Base-by-base conservation (phyloP, 2,797 vertebrate species). In the Oophaga sylvatica region DNA sequence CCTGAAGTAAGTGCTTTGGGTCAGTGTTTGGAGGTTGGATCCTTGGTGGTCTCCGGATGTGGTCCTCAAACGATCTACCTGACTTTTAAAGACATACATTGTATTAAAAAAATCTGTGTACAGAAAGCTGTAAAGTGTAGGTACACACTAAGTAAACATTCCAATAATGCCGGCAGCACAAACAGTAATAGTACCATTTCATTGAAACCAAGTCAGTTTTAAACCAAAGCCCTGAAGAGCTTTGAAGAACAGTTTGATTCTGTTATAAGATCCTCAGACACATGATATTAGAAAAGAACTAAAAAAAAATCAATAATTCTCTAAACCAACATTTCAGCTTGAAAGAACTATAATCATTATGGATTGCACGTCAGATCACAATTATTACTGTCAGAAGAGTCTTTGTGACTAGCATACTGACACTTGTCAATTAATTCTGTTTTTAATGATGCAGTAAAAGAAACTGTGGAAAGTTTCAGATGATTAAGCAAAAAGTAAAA, bases 221-320 rank as follows among this genome's bases (percentile, higher is more conserved):
- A 53, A 10, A 35, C 31, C 20, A 17, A 75, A 75, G 8, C 9
- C 20, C 9, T 75, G 17, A 22, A 75, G 41, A 71, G 81, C 10
- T 15, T 45, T 71, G 29, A 60, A 45, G 20, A 29, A 83, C 48
- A 45, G 20, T 26, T 31, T 60, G 9, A 19, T 62, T 87, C 19
- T 68, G 19, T 68, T 77, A 87, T 57, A 1, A 77, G 67, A 62
- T 48, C 7, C 45, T 65, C 59, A 76, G 35, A 48, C n/a, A 86
- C 53, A 86, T 70, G 56, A 59, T 59, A 86, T 35, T n/a, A 80
- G 84, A 60, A 73, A 71, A 57, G 48, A 73, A 73, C 56, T 80
- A 35, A 57, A 76, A 35, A 35, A 85, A 85, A 81, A 86, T 86
- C 77, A 73, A 86, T 81, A 86, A 71, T 71, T 71, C 73, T 73